A percentile compares a stretch with the other conserved stretches of the same genome.
phyloP scores from a whole-genome alignment of 2,888 invertebrate genomes.

The Macropis europaea region DNA sequence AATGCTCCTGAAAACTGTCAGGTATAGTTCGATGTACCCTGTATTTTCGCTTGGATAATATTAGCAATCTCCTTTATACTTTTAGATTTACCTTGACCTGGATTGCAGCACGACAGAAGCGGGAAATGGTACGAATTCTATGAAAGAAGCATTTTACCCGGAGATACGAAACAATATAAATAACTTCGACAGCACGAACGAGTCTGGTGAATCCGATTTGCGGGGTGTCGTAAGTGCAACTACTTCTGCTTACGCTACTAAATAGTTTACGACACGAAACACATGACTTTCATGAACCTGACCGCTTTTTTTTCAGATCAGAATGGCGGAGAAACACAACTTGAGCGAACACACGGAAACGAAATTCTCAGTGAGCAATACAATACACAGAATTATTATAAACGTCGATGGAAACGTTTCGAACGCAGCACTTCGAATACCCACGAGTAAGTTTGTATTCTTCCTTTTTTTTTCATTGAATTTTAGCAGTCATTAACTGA shows the following conservation, averaged over 20 bases:
- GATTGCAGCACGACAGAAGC: constrained; percentile 21
- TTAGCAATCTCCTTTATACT: constrained; percentile 1
- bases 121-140: neutral
- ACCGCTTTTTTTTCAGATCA: constrained; percentile 6
- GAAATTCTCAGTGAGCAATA: constrained; percentile 25
- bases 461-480: neutral
- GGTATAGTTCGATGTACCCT: constrained; percentile 30
- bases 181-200: neutral
- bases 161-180: neutral
- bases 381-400: constrained; percentile 24
- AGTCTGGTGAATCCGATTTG: neutral
- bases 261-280: neutral
- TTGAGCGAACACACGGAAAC: constrained; percentile 18
- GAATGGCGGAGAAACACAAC: constrained; percentile 20
- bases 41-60: neutral
- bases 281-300: neutral
- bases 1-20: constrained; percentile 23
- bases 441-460: constrained; percentile 58
- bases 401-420: constrained; percentile 45
- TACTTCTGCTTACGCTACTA: neutral
- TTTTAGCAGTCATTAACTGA: too few species aligned
- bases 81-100: constrained; percentile 54
- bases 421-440: constrained; percentile 51
- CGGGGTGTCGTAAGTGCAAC: constrained; percentile 3
- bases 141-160: neutral